Base-by-base conservation (phyloP, 1,140 invertebrate species). In the Trypoxylus dichotomus region DNA sequence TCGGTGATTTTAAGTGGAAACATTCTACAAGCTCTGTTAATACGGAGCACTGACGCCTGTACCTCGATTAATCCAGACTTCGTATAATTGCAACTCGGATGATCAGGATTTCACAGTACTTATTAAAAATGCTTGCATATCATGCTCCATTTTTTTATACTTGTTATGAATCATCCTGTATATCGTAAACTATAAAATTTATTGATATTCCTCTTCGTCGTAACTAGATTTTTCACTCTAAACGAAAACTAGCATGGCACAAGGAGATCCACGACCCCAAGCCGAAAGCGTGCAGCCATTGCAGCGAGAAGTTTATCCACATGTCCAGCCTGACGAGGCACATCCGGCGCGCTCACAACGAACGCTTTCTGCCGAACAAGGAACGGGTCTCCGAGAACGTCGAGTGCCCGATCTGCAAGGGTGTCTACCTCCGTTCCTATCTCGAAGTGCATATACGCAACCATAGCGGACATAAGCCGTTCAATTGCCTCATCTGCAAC, bases 251-350 rank as follows among this genome's bases (percentile, higher is more conserved):
- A 58, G 89, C 90, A 0, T 95, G 94, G 94, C 95, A 96, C 85
- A 91, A 93, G 81, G 94, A 96, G 85, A 94, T 92, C 0, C 95
- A 96, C 86, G 93, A 94, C 76, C 87, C 90, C 3, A 93, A 92
- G 84, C 95, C 95, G 0, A 95, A 96, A 85, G 91, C 93, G 29
- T 97, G 95, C 86, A 90, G 90, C 0, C 92, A 93, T 83, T 96
- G 95, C 86, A 92, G 91, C 81, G 94, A 96, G 85, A 92, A 94
- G 81, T 96, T 96, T 83, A 90, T 95, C 58, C 94, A 96, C 85
- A 90, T 90, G 82, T 91, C 94, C 10, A 95, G 94, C 80, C 86
- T 96, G 60, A 95, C 94, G 0, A 88, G 95, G 1, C 95, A 96
- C 86, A 94, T 96, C 86, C 89, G 95, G 1, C 88, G 92, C 58